Evolutionary conservation across 2,888 invertebrate species (phyloP), one percentile per base, ranked within the genome.

Genomic region (Xylota segnis): DNA sequence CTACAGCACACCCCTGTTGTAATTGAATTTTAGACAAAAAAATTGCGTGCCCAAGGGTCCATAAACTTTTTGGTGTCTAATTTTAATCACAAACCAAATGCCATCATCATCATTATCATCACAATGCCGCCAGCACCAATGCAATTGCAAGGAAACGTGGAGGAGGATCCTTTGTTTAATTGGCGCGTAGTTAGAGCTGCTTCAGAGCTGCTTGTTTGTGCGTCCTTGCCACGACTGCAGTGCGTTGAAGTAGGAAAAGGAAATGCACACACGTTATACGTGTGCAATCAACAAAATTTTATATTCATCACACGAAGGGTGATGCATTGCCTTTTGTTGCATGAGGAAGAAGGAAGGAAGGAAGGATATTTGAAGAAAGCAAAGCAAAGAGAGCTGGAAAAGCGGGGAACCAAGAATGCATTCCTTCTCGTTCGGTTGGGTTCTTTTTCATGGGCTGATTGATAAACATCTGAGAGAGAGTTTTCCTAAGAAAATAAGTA

Each of bases 1-100:
- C 61, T 2, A 10, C 12, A 47, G 45, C 12, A 40, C 45, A 76
- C 71, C 82, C 82, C 34, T 50, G 37, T 54, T 54, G 23, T 23
- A 65, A 45, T 27, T n/a, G 54, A 82, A 76, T 71, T 78, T 74
- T n/a, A 23, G 52, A n/a, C n/a, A n/a, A 43, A 45, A 47, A 71
- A 66, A 84, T 81, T 84, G 81, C 84, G 70, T 84, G 75, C 59
- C 52, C 75, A 84, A 75, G 81, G 78, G 78, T 68, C 61, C 43
- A 40, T 2, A 66, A 43, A 14, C 0, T 52, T 12, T n/a, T 23
- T 23, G 40, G 65, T 75, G 56, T 71, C 81, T 75, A 40, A 71
- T 71, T 84, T 81, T 81, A 76, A 84, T 84, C 81, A 75, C 52
- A 81, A 76, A 70, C 70, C 84, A 45, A 79, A 84, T 70, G 70